phyloP scores from a whole-genome alignment of 64 coral and sea anemone genomes.

The Stichodactyla helianthus region DNA sequence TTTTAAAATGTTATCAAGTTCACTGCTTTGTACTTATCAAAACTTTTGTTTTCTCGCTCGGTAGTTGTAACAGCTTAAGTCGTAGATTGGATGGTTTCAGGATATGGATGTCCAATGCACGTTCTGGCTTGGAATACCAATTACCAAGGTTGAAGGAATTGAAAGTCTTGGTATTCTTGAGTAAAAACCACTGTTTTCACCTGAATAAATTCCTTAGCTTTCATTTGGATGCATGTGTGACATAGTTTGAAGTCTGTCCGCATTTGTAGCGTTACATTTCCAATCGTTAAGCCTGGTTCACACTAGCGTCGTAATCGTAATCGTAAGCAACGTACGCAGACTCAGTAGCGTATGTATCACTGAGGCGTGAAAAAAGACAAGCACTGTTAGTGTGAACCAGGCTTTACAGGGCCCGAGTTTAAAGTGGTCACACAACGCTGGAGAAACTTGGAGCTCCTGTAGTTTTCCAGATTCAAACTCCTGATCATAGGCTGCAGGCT shows the following conservation, averaged over 20 bases:
- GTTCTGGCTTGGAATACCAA: too few relatives aligned
- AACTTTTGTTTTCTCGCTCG: too few relatives aligned
- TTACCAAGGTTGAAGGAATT: background rate
- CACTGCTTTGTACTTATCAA: too few relatives aligned
- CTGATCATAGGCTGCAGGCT: background rate
- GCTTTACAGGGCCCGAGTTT: background rate
- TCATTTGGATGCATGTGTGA: background rate
- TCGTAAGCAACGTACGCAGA: too few relatives aligned
- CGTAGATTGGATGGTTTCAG: background rate
- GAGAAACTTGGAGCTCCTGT: constrained; percentile 1
- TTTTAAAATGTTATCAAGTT: too few relatives aligned
- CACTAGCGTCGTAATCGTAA: too few relatives aligned
- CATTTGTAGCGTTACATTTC: background rate
- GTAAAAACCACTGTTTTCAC: background rate
- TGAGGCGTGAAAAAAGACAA: too few relatives aligned
- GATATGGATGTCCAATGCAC: background rate
- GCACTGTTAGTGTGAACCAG: too few relatives aligned
- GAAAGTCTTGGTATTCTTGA: too few relatives aligned
- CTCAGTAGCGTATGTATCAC: too few relatives aligned
- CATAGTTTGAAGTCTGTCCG: background rate
- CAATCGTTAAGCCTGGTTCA: too few relatives aligned
- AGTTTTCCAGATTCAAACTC: background rate
- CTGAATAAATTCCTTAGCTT: background rate
- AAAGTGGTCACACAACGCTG: background rate
- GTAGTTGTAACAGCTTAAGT: too few relatives aligned